Percentiles rank a stretch among this genome's conserved stretches.
Evolutionary conservation across 2,888 invertebrate genomes (phyloP).

Genomic region (Cosmorhoe ocellata): DNA sequence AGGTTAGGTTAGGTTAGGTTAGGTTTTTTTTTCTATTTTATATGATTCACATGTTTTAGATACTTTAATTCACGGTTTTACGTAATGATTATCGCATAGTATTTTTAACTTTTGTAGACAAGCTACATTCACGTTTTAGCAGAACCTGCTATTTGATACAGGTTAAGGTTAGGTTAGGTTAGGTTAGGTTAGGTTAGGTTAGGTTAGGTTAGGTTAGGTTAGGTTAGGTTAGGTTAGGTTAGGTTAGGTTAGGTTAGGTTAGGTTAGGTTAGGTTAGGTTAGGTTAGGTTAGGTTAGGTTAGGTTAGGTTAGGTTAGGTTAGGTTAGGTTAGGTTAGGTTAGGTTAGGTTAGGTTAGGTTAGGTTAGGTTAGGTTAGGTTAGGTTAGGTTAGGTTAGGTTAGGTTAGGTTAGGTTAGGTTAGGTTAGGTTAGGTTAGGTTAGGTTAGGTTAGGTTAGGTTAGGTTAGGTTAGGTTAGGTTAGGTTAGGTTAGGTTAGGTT

Average conservation of each 20-base stretch:
- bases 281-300: slow-evolving; percentile 15
- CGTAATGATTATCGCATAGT: no score
- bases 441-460: slow-evolving; percentile 17
- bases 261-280: slow-evolving; percentile 12
- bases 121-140: no score
- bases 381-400: slow-evolving; percentile 6
- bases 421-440: slow-evolving; percentile 15
- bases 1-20: no score
- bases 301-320: slow-evolving; percentile 13
- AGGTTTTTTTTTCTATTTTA: no score
- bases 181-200: slow-evolving; percentile 10
- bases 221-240: slow-evolving; percentile 12
- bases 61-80: no score
- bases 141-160: no score
- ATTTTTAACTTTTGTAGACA: no score
- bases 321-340: slow-evolving; percentile 16
- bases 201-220: slow-evolving; percentile 15
- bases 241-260: slow-evolving; percentile 16
- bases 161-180: slow-evolving; percentile 10
- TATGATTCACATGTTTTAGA: no score
- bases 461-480: slow-evolving; percentile 18
- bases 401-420: slow-evolving; percentile 10
- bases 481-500: slow-evolving; percentile 19
- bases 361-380: slow-evolving; percentile 13
- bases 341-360: slow-evolving; percentile 19